Conservation (phyloP, 2,888 invertebrate genomes). For the Drosophila paramelanica region DNA sequence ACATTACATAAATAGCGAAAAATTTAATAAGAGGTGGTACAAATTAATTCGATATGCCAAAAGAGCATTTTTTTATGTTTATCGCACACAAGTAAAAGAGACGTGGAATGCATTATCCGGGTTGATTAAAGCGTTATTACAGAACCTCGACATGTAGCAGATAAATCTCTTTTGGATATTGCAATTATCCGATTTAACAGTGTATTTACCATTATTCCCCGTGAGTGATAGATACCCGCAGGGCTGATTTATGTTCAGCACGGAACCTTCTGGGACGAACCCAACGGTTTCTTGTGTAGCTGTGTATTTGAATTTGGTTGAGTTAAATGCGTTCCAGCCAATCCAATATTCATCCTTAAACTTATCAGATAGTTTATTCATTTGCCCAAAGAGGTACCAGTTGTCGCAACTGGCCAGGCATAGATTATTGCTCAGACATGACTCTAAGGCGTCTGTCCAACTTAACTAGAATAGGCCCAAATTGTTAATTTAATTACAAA, state of each 20-base stretch:
- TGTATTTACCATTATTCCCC: neutral
- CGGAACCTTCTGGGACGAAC: neutral
- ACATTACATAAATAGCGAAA: neutral
- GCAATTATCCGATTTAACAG: neutral
- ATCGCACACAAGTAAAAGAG: neutral
- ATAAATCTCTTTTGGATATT: neutral
- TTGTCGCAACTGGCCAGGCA: slow-evolving; percentile 1
- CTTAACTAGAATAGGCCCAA: neutral
- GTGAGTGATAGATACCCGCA: neutral
- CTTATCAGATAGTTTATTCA: neutral
- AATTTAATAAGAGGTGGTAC: neutral
- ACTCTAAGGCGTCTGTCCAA: neutral
- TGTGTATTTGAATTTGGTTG: neutral
- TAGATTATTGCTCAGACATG: neutral
- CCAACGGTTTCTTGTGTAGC: neutral
- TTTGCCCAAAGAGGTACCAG: neutral
- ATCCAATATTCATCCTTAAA: neutral
- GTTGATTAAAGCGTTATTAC: neutral
- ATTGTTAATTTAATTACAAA: neutral
- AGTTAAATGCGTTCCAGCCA: neutral
- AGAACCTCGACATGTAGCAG: neutral
- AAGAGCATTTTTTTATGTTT: neutral
- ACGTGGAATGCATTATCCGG: neutral
- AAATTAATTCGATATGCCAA: slow-evolving; percentile 8
- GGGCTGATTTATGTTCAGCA: neutral